These are phyloP conservation scores for Eupeodes luniger DNA, from an alignment of 2,888 invertebrate genomes.

Conservation along the genomic window DNA sequence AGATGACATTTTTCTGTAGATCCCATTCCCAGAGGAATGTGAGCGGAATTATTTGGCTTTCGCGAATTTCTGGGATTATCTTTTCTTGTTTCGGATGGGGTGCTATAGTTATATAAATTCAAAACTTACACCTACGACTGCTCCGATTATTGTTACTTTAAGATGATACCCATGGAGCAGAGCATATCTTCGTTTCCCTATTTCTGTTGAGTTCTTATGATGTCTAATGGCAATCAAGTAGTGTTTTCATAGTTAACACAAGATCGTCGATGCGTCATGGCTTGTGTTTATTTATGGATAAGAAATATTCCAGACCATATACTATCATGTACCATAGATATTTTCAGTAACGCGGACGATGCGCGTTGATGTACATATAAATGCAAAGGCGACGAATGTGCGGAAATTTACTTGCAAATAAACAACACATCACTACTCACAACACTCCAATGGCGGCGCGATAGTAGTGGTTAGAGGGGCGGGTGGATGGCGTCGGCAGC, in stretches of 20 bases:
- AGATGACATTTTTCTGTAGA: too few species aligned
- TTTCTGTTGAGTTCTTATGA: constrained; percentile 38
- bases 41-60: too few species aligned
- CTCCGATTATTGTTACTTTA: constrained; percentile 38
- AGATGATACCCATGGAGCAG: constrained; percentile 17
- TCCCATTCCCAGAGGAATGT: too few species aligned
- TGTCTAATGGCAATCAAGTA: constrained; percentile 57
- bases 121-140: constrained; percentile 52
- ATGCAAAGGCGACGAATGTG: constrained; percentile 22
- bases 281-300: constrained; percentile 65
- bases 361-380: too few species aligned
- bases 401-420: constrained; percentile 39
- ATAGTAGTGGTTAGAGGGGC: not conserved
- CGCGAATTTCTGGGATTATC: not conserved
- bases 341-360: constrained; percentile 22
- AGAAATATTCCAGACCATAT: constrained; percentile 19
- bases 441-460: not conserved
- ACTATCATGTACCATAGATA: not conserved
- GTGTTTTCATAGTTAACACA: constrained; percentile 55
- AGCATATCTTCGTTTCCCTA: constrained; percentile 57
- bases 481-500: constrained; percentile 12
- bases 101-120: constrained; percentile 47
- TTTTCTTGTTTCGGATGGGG: constrained; percentile 7
- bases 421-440: constrained; percentile 15
- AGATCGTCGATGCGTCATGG: constrained; percentile 53